Evolutionary conservation across 1,140 invertebrate species (phyloP).

Genomic region (Drosophila sulfurigaster): DNA sequence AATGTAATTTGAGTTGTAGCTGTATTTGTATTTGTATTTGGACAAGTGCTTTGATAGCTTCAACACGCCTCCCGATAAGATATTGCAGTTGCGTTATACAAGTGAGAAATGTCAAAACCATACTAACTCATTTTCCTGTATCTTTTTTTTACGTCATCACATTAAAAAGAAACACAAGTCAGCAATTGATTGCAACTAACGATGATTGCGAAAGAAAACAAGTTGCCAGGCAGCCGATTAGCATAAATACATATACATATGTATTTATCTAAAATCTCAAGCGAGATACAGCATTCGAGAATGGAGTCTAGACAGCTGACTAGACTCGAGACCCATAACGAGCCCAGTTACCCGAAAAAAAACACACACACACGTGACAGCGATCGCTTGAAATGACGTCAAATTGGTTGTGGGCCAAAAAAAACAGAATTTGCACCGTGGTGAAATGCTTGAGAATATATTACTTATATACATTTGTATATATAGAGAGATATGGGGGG

Average conservation of each 20-base stretch:
- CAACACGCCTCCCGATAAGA: conserved; percentile 50
- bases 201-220: conserved; percentile 56
- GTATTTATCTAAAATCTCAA: conserved; percentile 1
- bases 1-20: conserved; percentile 4
- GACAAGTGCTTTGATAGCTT: conserved; percentile 31
- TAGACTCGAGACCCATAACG: conserved; percentile 13
- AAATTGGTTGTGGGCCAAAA: conserved; percentile 61
- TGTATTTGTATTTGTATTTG: conserved; percentile 25
- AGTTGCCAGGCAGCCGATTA: conserved; percentile 20
- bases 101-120: conserved; percentile 3
- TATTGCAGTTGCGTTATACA: conserved; percentile 30
- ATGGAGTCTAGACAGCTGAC: conserved; percentile 30
- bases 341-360: conserved; percentile 5
- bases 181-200: conserved; percentile 56
- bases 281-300: background rate
- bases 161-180: conserved; percentile 16
- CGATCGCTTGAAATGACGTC: conserved; percentile 55
- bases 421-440: conserved; percentile 49
- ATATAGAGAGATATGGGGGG: conserved; percentile 22
- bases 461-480: conserved; percentile 19
- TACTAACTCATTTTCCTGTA: background rate
- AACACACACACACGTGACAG: conserved; percentile 53
- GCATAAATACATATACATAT: conserved; percentile 9
- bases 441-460: conserved; percentile 56
- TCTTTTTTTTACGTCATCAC: conserved; percentile 64